Evolutionary conservation across 2,888 invertebrate genomes (phyloP).

Genomic region (Parthenolecanium corni): DNA sequence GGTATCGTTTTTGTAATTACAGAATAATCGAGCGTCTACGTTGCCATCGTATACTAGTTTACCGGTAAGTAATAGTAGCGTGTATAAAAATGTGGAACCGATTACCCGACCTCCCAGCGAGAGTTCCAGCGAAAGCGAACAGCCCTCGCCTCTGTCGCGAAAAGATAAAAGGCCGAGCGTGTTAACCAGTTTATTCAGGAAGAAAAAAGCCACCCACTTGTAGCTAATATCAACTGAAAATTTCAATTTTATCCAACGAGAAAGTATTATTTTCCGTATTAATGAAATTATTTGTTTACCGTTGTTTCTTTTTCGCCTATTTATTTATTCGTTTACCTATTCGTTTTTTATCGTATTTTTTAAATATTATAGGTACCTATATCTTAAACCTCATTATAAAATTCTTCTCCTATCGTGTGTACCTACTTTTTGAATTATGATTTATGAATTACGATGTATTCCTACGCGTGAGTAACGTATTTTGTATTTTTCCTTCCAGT

Average conservation of each 20-base stretch:
- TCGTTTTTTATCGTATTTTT: too few species aligned
- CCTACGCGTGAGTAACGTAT: too few species aligned
- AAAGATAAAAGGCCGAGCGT: slow-evolving; percentile 38
- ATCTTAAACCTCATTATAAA: too few species aligned
- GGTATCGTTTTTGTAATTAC: neutral
- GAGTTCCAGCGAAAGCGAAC: slow-evolving; percentile 39
- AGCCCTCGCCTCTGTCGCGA: slow-evolving; percentile 34
- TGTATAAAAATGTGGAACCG: slow-evolving; percentile 20
- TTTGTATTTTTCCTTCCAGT: too few species aligned
- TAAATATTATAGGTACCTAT: too few species aligned
- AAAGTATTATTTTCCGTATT: neutral
- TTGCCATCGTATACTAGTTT: slow-evolving; percentile 42
- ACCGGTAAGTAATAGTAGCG: slow-evolving; percentile 35
- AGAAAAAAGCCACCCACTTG: slow-evolving; percentile 33
- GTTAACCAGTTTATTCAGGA: slow-evolving; percentile 35
- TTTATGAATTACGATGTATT: too few species aligned
- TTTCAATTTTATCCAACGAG: neutral
- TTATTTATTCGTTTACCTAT: too few species aligned
- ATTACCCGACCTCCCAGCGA: slow-evolving; percentile 36
- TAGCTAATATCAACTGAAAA: neutral
- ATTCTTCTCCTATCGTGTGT: too few species aligned
- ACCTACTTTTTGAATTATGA: too few species aligned
- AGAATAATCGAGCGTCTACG: slow-evolving; percentile 36
- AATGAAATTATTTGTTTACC: neutral
- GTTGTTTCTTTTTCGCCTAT: too few species aligned